Evolutionary conservation across 92 coral and sea anemone genomes (phyloP), one percentile per base, ranked within the genome.

Genomic region (Phenganax stokvisi): DNA sequence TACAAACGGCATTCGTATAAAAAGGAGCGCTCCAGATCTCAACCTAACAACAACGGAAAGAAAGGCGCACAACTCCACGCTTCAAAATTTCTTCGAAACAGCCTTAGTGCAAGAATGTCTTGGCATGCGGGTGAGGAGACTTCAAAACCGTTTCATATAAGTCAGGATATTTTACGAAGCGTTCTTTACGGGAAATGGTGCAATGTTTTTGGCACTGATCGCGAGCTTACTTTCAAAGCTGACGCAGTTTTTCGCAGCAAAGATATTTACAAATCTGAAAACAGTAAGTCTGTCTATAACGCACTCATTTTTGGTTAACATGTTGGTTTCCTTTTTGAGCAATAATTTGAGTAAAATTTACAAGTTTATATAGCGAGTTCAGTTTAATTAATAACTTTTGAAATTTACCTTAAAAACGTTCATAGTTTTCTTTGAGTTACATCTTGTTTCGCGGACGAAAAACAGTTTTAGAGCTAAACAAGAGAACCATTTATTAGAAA

Each of bases 181-280:
- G 99, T 96, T 30, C 87, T 96, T 53, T 96, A 96, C 69, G 99
- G 99, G 11, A 96, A 96, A 85, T 96, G 99, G 99, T 96, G 99
- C 83, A 96, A 91, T 82, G 99, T 90, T 51, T 90, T 96, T 81
- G 99, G 99, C 47, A 97, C 92, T 31, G 97, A 96, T 57, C 92
- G 93, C 60, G 99, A 96, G 71, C 89, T 96, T 31, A 92, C 99
- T 52, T 96, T 90, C 85, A 96, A 96, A 84, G 80, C 97, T 16
- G 90, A 90, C 76, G 88, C 83, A 12, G 74, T 54, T 55, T 10
- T 90, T 67, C 86, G 91, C 61, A 94, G 90, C 71, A 92, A 92
- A 89, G 90, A 91, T 62, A 91, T 92, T 77, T 96, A 96, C 88
- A 84, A 91, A 59, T 90, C 97, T 11, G 99, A 96, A 65, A 97